Conservation (phyloP, 2,888 invertebrate genomes). For the Spilosoma lubricipeda region DNA sequence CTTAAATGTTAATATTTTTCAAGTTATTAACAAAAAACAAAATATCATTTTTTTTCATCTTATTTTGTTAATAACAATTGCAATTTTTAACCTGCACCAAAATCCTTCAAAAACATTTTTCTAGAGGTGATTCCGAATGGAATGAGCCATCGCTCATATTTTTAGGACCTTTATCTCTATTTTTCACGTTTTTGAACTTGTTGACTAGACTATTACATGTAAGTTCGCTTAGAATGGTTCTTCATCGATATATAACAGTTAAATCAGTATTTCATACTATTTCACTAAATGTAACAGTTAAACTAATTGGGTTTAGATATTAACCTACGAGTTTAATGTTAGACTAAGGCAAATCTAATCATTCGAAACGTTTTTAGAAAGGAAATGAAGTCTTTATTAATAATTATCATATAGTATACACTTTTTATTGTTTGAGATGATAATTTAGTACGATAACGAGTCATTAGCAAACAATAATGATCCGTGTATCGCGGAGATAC, state of each 20-base stretch:
- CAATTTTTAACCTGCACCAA: too few species aligned
- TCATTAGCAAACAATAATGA: slow-evolving; percentile 24
- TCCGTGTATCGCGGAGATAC: slow-evolving; percentile 19
- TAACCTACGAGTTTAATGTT: not conserved
- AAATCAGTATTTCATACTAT: not conserved
- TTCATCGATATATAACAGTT: not conserved
- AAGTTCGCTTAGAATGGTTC: not conserved
- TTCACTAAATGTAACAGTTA: not conserved
- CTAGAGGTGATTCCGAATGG: too few species aligned
- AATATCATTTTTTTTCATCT: too few species aligned
- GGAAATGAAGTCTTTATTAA: slow-evolving; percentile 5
- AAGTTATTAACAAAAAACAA: too few species aligned
- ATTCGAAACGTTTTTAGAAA: slow-evolving; percentile 3
- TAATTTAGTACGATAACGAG: slow-evolving; percentile 20
- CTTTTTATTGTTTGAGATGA: slow-evolving; percentile 16
- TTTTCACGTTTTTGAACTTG: too few species aligned
- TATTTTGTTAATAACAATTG: too few species aligned
- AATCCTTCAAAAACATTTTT: too few species aligned
- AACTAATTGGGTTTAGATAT: not conserved
- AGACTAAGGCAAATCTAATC: not conserved
- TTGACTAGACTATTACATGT: too few species aligned
- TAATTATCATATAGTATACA: slow-evolving; percentile 16
- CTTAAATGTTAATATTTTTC: too few species aligned
- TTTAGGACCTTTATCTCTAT: too few species aligned
- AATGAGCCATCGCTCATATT: too few species aligned